Evolutionary conservation across 2,888 invertebrate species (phyloP), one percentile per base, ranked within the genome.

Genomic region (Lomographa bimaculata): DNA sequence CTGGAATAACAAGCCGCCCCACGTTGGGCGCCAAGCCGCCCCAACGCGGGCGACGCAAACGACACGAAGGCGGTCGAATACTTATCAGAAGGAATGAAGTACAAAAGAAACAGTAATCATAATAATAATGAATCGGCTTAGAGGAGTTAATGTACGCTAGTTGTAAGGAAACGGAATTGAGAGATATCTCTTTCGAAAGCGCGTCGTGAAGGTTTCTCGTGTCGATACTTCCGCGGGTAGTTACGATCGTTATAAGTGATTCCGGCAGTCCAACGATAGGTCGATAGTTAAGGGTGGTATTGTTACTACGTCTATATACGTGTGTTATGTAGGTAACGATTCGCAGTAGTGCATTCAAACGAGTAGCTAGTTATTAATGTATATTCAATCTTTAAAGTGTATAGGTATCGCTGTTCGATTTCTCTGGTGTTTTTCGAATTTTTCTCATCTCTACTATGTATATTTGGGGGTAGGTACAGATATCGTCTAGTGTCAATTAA

Each of bases 401-500:
- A 64, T 79, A 82, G 73, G 70, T 76, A 73, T 75, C 70, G 73
- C 80, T 80, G 78, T 82, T 82, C 74, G 65, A 65, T 67, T 73
- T 77, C 74, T 82, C 73, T 71, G 74, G 74, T 76, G 74, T 78
- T 74, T 72, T 74, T 70, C 64, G 70, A 59, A 54, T 52, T 58
- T 51, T 69, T 79, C 81, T 74, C 54, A 54, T 54, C 51, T 79
- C 76, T 80, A 68, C 67, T 77, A 70, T 69, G 66, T 72, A 71
- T 79, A 72, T 66, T 76, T 63, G 79, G 77, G 79, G 82, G 72
- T 79, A 77, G 79, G 73, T 76, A 66, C 78, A 73, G 77, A 80
- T 82, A 82, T 80, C 79, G 78, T 79, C 75, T 80, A 71, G 73
- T 80, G 86, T 87, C 86, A 87, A 87, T 87, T 87, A 87, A 71